Evolutionary conservation across 35 echinoderm and acorn worm species (phyloP).

Genomic region (Hemicentrotus pulcherrimus): DNA sequence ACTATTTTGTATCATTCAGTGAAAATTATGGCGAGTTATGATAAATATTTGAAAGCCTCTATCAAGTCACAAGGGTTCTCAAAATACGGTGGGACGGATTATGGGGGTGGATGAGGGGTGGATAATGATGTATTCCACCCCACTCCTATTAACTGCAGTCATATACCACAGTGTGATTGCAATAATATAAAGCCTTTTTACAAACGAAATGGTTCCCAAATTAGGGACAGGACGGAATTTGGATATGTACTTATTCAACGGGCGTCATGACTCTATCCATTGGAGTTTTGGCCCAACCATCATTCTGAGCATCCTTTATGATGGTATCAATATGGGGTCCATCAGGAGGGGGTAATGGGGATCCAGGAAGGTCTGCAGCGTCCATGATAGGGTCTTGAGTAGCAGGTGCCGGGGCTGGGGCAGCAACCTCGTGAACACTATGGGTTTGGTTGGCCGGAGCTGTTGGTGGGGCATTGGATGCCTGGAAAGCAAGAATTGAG

Average conservation of each 20-base stretch:
- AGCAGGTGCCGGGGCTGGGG: background rate
- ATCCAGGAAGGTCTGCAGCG: background rate
- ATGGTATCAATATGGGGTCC: background rate
- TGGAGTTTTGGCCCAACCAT: background rate
- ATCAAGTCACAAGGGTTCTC: too few relatives aligned
- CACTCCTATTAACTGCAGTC: background rate
- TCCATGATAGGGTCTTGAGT: background rate
- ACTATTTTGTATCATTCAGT: too few relatives aligned
- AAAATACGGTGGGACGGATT: too few relatives aligned
- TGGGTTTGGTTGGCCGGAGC: background rate
- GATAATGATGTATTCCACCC: background rate
- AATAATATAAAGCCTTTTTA: background rate
- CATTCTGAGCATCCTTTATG: background rate
- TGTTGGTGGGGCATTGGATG: background rate
- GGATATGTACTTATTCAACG: background rate
- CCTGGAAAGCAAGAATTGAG: background rate
- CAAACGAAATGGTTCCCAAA: background rate
- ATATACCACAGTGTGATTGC: background rate
- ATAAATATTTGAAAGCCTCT: too few relatives aligned
- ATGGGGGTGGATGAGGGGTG: too few relatives aligned
- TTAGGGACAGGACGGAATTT: background rate
- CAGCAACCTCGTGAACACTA: background rate
- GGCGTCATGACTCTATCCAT: background rate
- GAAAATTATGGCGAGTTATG: too few relatives aligned
- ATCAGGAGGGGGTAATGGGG: background rate